These are phyloP conservation scores for Muscidifurax raptorellus DNA, from an alignment of 1,140 invertebrate genomes.

Conservation along the genomic window DNA sequence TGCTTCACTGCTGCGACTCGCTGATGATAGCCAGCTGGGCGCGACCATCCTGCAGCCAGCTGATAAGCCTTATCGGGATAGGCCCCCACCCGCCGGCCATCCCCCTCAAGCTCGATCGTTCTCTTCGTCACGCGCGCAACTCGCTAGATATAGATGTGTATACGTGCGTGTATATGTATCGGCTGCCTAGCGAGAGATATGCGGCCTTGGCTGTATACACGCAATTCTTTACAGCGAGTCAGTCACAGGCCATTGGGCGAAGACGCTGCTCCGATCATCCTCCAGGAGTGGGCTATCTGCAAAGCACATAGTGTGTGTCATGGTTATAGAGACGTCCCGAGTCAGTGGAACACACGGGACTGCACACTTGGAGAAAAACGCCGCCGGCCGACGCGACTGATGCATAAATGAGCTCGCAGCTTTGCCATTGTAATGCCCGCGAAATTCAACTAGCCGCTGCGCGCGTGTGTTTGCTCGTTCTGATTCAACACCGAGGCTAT, in stretches of 20 bases:
- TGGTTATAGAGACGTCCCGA: background rate
- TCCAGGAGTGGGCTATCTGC: background rate
- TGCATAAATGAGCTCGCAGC: background rate
- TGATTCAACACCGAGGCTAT: slow-evolving; percentile 9
- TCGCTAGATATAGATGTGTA: no score
- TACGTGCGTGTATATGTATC: no score
- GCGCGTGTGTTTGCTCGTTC: slow-evolving; percentile 25
- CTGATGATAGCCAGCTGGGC: slow-evolving; percentile 57
- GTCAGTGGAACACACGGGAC: background rate
- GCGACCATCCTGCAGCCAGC: slow-evolving; percentile 56
- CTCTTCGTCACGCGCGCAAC: background rate
- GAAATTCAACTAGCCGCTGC: slow-evolving; percentile 19
- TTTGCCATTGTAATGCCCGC: background rate
- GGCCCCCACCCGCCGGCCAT: slow-evolving; percentile 52
- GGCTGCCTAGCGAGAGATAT: no score
- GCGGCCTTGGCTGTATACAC: background rate
- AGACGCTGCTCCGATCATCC: background rate
- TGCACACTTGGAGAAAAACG: background rate
- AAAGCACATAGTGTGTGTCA: background rate
- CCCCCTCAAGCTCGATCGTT: slow-evolving; percentile 13
- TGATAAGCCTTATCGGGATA: slow-evolving; percentile 63
- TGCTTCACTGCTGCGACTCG: slow-evolving; percentile 53
- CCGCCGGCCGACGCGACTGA: background rate
- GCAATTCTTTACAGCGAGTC: background rate
- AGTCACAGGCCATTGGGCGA: background rate